Percentiles rank a stretch among this genome's conserved stretches.
These are phyloP conservation scores for Fulica atra DNA, from an alignment of 2,113 vertebrate genomes.

Conservation along the genomic window DNA sequence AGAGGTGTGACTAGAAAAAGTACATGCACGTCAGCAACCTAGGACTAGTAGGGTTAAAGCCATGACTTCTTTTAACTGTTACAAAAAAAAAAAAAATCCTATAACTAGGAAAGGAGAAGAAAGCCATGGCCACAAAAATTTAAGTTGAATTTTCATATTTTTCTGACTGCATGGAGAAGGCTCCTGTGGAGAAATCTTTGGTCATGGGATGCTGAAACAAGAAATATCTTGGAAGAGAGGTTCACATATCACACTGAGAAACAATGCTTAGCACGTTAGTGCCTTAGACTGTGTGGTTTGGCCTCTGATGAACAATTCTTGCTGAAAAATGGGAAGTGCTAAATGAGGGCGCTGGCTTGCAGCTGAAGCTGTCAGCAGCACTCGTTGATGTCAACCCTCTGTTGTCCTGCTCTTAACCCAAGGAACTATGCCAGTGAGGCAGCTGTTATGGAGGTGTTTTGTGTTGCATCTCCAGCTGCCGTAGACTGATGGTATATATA, in stretches of 20 bases:
- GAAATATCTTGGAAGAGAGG: slow-evolving; percentile 18
- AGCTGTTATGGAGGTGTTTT: background rate
- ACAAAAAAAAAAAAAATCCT: background rate
- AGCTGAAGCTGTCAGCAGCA: background rate
- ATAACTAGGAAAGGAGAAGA: background rate
- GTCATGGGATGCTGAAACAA: background rate
- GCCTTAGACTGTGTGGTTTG: slow-evolving; percentile 34
- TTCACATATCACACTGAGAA: slow-evolving; percentile 4
- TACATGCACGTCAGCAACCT: background rate
- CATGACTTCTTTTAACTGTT: background rate
- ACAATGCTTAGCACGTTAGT: background rate
- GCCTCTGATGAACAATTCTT: background rate
- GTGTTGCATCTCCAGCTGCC: background rate
- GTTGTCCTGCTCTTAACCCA: background rate
- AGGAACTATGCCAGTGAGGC: background rate
- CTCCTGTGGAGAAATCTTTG: background rate
- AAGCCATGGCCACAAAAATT: background rate
- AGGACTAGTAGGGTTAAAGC: background rate
- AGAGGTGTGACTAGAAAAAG: background rate
- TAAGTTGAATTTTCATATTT: background rate
- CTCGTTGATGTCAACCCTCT: background rate
- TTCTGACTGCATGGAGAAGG: background rate
- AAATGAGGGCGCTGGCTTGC: background rate
- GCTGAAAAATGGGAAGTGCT: background rate
- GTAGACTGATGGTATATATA: background rate